These are phyloP conservation scores for Pitangus sulphuratus DNA, from an alignment of 2,797 vertebrate species.

Conservation along the genomic window DNA sequence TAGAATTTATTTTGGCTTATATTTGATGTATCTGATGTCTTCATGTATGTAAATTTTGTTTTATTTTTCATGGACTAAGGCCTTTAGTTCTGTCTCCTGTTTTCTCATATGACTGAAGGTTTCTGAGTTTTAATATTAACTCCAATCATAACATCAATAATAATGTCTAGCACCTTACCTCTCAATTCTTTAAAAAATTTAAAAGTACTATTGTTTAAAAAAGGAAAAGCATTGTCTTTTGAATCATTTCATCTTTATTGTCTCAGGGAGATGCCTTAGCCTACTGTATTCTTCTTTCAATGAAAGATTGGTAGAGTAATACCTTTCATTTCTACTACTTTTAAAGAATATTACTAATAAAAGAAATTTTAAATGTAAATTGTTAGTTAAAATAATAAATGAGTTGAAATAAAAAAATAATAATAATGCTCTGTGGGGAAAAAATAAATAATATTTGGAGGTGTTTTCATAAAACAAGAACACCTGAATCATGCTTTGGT, in stretches of 20 bases:
- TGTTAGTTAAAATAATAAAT: background rate
- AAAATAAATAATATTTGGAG: background rate
- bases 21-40: background rate
- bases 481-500: background rate
- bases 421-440: accelerated
- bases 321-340: background rate
- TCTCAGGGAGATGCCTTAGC: background rate
- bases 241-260: background rate
- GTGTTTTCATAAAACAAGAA: background rate
- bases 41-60: background rate
- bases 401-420: background rate
- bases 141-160: background rate
- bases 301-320: background rate
- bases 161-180: background rate
- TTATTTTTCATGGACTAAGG: background rate
- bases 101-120: background rate
- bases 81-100: background rate
- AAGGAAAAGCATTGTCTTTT: background rate
- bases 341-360: background rate
- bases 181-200: background rate
- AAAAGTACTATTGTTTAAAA: background rate
- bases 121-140: background rate
- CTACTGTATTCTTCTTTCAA: background rate
- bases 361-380: background rate
- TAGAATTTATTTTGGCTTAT: background rate